A percentile compares a stretch with the other conserved stretches of the same genome.
These are phyloP conservation scores for Choloepus hoffmanni DNA, from an alignment of 2,113 vertebrate species.

Conservation along the genomic window DNA sequence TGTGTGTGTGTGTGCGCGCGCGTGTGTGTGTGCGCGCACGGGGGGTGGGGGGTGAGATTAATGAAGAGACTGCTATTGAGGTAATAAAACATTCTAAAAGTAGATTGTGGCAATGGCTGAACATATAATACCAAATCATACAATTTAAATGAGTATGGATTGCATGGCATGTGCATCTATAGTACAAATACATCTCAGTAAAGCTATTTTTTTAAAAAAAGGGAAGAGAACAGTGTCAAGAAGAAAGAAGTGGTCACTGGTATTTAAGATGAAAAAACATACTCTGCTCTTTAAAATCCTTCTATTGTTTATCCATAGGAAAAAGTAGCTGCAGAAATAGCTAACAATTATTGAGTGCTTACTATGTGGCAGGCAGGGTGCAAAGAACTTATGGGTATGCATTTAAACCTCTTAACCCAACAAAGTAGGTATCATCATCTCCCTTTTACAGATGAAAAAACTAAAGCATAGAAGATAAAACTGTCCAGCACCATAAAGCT, in stretches of 20 bases:
- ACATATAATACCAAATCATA: background rate
- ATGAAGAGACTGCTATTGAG: background rate
- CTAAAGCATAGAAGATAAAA: background rate
- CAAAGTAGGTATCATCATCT: background rate
- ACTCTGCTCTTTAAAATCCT: background rate
- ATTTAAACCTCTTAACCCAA: background rate
- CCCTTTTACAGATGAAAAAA: conserved; percentile 9
- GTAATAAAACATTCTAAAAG: background rate
- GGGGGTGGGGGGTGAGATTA: too few species aligned
- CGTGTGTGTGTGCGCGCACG: too few species aligned
- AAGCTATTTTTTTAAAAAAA: background rate
- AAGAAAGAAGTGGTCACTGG: background rate
- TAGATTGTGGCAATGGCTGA: background rate
- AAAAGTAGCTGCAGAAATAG: background rate
- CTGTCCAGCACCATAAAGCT: background rate
- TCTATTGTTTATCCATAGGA: background rate
- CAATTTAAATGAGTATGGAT: background rate
- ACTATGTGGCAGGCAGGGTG: background rate
- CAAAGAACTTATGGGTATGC: background rate
- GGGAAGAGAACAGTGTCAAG: background rate
- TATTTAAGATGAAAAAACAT: background rate
- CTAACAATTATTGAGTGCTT: background rate
- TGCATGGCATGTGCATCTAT: background rate
- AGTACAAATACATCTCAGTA: background rate
- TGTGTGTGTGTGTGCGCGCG: too few species aligned